These are phyloP conservation scores for Naja naja DNA, from an alignment of 2,113 vertebrate species.

Conservation along the genomic window DNA sequence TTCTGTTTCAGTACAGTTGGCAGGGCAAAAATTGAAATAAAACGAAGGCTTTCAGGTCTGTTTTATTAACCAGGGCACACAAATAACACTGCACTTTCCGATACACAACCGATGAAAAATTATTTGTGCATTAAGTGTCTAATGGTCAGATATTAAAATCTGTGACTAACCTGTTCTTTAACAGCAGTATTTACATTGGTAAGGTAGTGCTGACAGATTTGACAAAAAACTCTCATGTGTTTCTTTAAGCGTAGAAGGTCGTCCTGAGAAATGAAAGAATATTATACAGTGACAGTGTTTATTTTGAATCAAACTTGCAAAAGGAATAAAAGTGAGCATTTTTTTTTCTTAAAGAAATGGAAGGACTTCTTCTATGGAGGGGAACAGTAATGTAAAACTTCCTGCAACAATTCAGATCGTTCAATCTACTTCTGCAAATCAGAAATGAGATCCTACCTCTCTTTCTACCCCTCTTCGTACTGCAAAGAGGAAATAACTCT, in stretches of 20 bases:
- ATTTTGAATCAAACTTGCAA: neutral
- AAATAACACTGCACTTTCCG: neutral
- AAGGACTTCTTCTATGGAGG: neutral
- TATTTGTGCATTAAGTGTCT: neutral
- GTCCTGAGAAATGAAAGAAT: conserved; percentile 75
- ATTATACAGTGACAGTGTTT: neutral
- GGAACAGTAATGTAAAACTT: neutral
- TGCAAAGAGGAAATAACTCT: neutral
- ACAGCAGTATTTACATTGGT: conserved; percentile 97
- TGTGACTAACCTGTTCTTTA: conserved; percentile 91
- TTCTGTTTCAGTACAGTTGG: neutral
- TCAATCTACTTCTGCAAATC: neutral
- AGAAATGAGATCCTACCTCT: neutral
- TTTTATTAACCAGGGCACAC: neutral
- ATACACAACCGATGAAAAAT: neutral
- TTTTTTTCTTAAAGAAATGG: neutral
- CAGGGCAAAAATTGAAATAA: neutral
- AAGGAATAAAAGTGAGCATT: neutral
- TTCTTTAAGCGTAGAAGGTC: conserved; percentile 92
- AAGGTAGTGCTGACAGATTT: conserved; percentile 98
- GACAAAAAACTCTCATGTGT: conserved; percentile 97
- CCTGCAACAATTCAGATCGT: neutral
- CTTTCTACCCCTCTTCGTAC: neutral
- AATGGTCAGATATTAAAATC: neutral
- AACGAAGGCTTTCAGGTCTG: neutral